Evolutionary conservation across 2,797 vertebrate genomes (phyloP).

Genomic region (Microctenopoma stevenorrisi): DNA sequence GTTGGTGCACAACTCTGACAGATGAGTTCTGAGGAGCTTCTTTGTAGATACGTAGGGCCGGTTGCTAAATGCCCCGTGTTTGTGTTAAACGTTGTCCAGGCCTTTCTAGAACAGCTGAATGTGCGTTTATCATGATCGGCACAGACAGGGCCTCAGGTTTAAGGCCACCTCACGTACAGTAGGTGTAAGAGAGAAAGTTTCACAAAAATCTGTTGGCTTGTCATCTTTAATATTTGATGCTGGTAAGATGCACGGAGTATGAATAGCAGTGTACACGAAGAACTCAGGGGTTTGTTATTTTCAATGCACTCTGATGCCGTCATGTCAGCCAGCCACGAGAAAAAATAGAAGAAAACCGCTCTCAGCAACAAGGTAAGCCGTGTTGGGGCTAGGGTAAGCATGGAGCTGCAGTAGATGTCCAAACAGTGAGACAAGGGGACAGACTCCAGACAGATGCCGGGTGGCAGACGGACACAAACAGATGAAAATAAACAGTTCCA

Average conservation of each 20-base stretch:
- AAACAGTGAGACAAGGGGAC: conserved; percentile 5
- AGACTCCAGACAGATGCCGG: conserved; percentile 25
- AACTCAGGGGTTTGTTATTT: not conserved
- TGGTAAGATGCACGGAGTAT: conserved; percentile 10
- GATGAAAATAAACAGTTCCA: conserved; percentile 54
- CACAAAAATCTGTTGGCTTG: not conserved
- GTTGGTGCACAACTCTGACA: not conserved
- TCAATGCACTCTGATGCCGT: not conserved
- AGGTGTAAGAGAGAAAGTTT: not conserved
- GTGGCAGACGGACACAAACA: conserved; percentile 26
- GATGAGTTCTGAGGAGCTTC: conserved; percentile 9
- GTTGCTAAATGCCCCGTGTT: conserved; percentile 7
- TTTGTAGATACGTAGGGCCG: not conserved
- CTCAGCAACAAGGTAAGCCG: not conserved
- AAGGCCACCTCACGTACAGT: conserved; percentile 16
- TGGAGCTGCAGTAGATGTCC: not conserved
- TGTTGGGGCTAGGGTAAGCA: not conserved
- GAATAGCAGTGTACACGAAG: not conserved
- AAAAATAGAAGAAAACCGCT: not conserved
- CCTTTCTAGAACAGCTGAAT: conserved; percentile 25
- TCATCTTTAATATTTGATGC: conserved; percentile 31
- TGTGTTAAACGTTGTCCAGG: conserved; percentile 7
- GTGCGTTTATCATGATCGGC: conserved; percentile 7
- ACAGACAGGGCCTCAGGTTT: not conserved
- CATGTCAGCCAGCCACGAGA: not conserved